Base-by-base conservation (phyloP, 2,797 vertebrate species). In the Labroides dimidiatus region DNA sequence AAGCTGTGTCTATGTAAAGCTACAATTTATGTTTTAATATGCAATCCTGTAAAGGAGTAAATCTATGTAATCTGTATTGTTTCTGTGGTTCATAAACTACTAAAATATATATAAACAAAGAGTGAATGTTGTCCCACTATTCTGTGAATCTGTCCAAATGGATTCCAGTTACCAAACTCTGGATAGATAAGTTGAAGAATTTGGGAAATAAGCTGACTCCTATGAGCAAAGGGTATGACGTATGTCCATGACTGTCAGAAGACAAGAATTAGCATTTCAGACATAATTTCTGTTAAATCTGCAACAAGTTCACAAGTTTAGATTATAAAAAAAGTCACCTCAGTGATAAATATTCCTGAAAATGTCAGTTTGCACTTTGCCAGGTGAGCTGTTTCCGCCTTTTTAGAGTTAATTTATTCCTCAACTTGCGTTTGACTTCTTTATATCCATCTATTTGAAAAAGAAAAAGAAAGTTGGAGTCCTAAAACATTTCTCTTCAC, bases 71-170 rank as follows among this genome's bases (percentile, higher is more conserved):
- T 79, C 41, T 75, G 11, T 75, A 24, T 30, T 51, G 6, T 53
- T 43, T n/a, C 33, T 81, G 59, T 67, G 33, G 58, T 64, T 73
- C 75, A 80, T 78, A 68, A 84, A 59, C 30, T 49, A 23, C 9
- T 55, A 64, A 58, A 63, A 75, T 37, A 52, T 37, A 52, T 43
- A n/a, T 1, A 17, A 69, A 65, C 41, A 64, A 42, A 51, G 39
- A 11, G 10, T 50, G 16, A 68, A 27, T 52, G 1, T 11, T 59
- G 30, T 63, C 24, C 1, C 30, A 33, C 8, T 9, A 33, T 7
- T 33, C 30, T 33, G 4, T 59, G 1, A 60, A 42, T 61, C 12
- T 54, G 16, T 42, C 30, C 9, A 2, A 23, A 41, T 47, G 9
- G 69, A 10, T 27, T 47, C 8, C 47, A 49, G 27, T 20, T 27